Evolutionary conservation across 53 echinoderm and acorn worm species (phyloP).

Genomic region (Temnopleurus reevesii): DNA sequence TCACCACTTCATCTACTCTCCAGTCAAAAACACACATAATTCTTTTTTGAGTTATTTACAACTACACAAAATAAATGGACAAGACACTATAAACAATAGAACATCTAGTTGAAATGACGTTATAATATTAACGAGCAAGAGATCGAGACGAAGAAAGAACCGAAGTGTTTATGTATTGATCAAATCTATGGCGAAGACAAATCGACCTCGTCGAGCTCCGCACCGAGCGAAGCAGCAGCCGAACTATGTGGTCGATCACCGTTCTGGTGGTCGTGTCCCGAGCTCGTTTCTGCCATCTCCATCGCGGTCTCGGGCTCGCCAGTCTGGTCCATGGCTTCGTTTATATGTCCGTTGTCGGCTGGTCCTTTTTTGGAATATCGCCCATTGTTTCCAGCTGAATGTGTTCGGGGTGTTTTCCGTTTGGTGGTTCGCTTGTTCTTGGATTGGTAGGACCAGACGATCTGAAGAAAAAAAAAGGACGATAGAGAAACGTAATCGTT

Average conservation of each 20-base stretch:
- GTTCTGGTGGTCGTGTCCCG: not conserved
- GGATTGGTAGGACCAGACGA: slow-evolving; percentile 46
- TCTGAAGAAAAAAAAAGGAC: not conserved
- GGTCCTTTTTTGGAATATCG: slow-evolving; percentile 31
- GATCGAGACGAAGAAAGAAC: too few relatives aligned
- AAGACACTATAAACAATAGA: too few relatives aligned
- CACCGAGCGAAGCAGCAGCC: not conserved
- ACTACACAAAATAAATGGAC: too few relatives aligned
- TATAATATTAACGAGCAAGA: too few relatives aligned
- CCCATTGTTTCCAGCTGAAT: slow-evolving; percentile 18
- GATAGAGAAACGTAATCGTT: not conserved
- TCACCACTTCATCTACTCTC: too few relatives aligned
- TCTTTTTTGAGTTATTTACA: too few relatives aligned
- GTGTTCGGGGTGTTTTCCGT: not conserved
- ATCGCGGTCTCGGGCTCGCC: not conserved
- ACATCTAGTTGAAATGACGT: too few relatives aligned
- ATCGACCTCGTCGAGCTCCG: not conserved
- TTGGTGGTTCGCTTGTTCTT: slow-evolving; percentile 40
- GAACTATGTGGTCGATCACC: not conserved
- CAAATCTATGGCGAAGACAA: not conserved
- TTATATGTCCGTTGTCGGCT: slow-evolving; percentile 60
- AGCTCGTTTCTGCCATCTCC: not conserved
- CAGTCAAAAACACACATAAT: too few relatives aligned
- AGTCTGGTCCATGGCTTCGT: slow-evolving; percentile 18
- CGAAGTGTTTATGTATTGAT: too few relatives aligned